Evolutionary conservation across 2,888 invertebrate genomes (phyloP).

Genomic region (Zele albiditarsus): DNA sequence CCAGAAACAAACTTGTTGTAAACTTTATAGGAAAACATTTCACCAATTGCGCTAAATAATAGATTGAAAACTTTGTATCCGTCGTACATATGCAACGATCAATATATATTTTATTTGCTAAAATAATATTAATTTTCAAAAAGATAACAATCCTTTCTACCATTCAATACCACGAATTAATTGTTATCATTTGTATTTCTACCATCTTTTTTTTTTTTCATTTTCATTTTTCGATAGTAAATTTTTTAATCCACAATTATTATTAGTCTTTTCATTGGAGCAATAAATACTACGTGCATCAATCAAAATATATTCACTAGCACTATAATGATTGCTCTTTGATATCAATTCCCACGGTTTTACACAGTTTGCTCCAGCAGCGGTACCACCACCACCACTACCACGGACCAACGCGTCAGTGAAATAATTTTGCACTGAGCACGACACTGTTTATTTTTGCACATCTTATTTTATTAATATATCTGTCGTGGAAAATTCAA

Average conservation of each 20-base stretch:
- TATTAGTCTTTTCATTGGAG: not conserved
- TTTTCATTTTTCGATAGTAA: not conserved
- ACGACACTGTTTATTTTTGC: conserved; percentile 29
- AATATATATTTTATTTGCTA: not conserved
- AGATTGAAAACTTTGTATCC: not conserved
- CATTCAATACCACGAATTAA: not conserved
- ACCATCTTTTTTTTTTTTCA: not conserved
- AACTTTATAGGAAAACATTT: conserved; percentile 13
- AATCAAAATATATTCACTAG: conserved; percentile 18
- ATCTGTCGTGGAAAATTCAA: conserved; percentile 13
- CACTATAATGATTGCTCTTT: conserved; percentile 2
- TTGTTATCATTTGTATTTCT: not conserved
- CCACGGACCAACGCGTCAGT: not conserved
- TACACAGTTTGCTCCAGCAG: not conserved
- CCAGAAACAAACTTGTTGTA: conserved; percentile 16
- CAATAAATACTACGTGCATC: conserved; percentile 13
- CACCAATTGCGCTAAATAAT: conserved; percentile 13
- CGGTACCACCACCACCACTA: not conserved
- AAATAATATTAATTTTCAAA: not conserved
- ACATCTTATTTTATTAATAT: conserved; percentile 28
- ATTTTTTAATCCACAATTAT: not conserved
- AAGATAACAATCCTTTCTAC: not conserved
- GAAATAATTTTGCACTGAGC: conserved; percentile 22
- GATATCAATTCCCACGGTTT: conserved; percentile 25
- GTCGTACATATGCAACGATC: not conserved